Evolutionary conservation across 2,113 vertebrate species (phyloP), one percentile per base, ranked within the genome.

Genomic region (Ranitomeya variabilis): DNA sequence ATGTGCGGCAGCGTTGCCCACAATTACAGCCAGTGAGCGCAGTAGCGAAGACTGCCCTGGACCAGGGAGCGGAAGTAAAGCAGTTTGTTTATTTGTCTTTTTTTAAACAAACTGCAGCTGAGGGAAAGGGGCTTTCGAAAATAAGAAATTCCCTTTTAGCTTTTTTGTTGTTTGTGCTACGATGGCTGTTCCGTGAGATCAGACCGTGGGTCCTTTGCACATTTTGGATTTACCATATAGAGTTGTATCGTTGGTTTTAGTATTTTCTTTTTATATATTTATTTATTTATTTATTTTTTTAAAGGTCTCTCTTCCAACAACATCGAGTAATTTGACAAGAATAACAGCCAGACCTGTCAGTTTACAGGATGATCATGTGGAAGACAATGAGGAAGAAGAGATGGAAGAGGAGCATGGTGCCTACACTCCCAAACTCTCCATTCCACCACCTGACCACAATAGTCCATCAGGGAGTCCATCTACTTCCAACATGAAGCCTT

Each of bases 401-500:
- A 51, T 83, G 79, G 69, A 54, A 9, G 66, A 37, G 51, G 23
- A 60, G 16, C 37, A 45, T 8, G 5, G 9, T 60, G 85, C 79
- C 13, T 0, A 83, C 64, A 15, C 62, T 51, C 81, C 45, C 14
- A n/a, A 23, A 14, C 18, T 54, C n/a, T 54, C 62, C 15, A 21
- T 21, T 2, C 45, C 19, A 16, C n/a, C 26, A 18, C 37, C 71
- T 19, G 45, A 31, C 26, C 7, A 73, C 15, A 31, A 37, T 59
- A 79, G 26, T 84, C 76, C 6, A 90, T 91, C 91, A 89, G n/a
- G 91, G 89, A 89, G 90, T 62, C 21, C 54, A 7, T 76, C 69
- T 19, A 16, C 73, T 54, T 83, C 62, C 9, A 18, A 31, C 13
- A 23, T 54, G 83, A 90, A 89, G 23, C 87, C 90, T 83, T 91